A percentile compares a stretch with the other conserved stretches of the same genome.
Evolutionary conservation across 2,888 invertebrate species (phyloP).

Genomic region (Kuschelorhynchus macadamiae): DNA sequence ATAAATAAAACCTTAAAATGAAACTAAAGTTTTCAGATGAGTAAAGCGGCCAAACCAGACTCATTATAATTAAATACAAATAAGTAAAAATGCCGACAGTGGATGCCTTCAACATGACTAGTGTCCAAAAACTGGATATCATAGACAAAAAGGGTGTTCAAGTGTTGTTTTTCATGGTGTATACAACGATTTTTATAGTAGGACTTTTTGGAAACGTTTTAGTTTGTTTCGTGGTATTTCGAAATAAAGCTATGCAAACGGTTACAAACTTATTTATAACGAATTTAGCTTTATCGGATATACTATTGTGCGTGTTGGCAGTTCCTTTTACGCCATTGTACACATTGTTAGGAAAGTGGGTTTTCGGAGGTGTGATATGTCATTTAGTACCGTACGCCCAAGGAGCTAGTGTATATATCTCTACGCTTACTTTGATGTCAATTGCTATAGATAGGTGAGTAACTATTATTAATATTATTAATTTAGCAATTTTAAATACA

Average conservation of each 20-base stretch:
- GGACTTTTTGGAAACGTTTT: constrained; percentile 92
- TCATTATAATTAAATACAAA: neutral
- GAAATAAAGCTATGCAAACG: constrained; percentile 96
- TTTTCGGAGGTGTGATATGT: constrained; percentile 92
- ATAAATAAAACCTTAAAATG: neutral
- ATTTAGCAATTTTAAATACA: too few relatives aligned
- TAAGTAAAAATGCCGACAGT: constrained; percentile 22
- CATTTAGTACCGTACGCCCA: constrained; percentile 94
- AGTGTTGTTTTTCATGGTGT: constrained; percentile 82
- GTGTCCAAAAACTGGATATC: constrained; percentile 59
- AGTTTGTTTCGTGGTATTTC: constrained; percentile 93
- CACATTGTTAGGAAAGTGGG: constrained; percentile 92
- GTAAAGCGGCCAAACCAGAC: neutral
- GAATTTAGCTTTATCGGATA: constrained; percentile 95
- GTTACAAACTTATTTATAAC: constrained; percentile 98
- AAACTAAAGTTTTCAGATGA: too few relatives aligned
- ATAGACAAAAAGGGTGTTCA: constrained; percentile 79
- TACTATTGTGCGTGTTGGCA: constrained; percentile 91
- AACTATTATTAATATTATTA: neutral
- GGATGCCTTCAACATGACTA: constrained; percentile 22
- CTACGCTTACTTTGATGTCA: constrained; percentile 95
- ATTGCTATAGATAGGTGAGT: constrained; percentile 88
- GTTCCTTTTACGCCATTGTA: constrained; percentile 98
- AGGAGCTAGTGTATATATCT: constrained; percentile 97
- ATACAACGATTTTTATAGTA: constrained; percentile 87